Evolutionary conservation across 2,888 invertebrate genomes (phyloP).

Genomic region (Cosmorhoe ocellata): DNA sequence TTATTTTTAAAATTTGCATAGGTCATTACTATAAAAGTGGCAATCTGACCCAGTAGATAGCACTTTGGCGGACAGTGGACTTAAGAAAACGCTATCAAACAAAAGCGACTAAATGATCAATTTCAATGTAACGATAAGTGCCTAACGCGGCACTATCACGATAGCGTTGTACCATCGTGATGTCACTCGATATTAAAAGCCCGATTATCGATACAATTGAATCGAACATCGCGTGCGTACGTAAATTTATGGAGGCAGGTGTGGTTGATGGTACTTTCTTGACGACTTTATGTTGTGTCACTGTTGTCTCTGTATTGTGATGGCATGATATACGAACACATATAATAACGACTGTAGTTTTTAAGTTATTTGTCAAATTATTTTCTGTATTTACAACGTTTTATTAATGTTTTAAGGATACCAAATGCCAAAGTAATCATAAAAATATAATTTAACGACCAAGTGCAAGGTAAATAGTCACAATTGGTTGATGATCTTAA

Average conservation of each 20-base stretch:
- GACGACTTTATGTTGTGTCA: slow-evolving; percentile 38
- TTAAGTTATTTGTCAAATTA: slow-evolving; percentile 1
- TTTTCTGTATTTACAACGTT: no score
- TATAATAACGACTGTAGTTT: slow-evolving; percentile 14
- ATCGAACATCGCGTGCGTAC: slow-evolving; percentile 63
- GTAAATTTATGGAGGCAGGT: slow-evolving; percentile 52
- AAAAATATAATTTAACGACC: no score
- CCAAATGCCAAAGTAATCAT: no score
- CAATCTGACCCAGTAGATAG: neutral
- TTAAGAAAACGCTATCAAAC: slow-evolving; percentile 16
- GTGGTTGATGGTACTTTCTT: slow-evolving; percentile 39
- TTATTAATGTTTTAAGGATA: no score
- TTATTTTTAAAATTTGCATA: no score
- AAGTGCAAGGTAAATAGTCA: no score
- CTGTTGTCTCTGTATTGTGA: slow-evolving; percentile 29
- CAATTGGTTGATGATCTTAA: no score
- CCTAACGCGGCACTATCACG: slow-evolving; percentile 60
- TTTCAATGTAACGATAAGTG: slow-evolving; percentile 57
- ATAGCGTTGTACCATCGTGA: slow-evolving; percentile 37
- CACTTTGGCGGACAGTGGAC: neutral
- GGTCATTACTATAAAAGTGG: no score
- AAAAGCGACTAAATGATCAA: slow-evolving; percentile 44
- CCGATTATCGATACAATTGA: slow-evolving; percentile 66
- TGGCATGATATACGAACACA: slow-evolving; percentile 26
- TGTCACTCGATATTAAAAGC: slow-evolving; percentile 51